A percentile compares a stretch with the other conserved stretches of the same genome.
Conservation (phyloP, 1,140 invertebrate genomes). For the Drosophila ironensis region DNA sequence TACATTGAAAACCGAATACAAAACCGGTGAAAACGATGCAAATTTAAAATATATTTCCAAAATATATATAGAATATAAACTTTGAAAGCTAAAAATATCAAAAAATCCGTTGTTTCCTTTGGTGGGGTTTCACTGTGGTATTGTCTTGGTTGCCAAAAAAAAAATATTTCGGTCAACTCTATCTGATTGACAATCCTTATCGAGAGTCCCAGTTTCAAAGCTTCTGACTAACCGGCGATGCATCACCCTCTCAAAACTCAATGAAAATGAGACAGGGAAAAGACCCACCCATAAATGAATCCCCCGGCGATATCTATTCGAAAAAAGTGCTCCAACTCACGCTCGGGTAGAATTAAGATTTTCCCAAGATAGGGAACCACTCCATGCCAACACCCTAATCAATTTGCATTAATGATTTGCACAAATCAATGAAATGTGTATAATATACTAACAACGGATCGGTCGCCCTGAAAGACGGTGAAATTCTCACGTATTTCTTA, state of each 20-base stretch:
- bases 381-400: slow-evolving; percentile 21
- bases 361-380: slow-evolving; percentile 3
- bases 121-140: not conserved
- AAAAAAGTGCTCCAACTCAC: not conserved
- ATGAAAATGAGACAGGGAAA: not conserved
- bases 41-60: slow-evolving; percentile 58
- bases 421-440: slow-evolving; percentile 4
- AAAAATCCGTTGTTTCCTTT: not conserved
- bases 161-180: no score
- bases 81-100: slow-evolving; percentile 62
- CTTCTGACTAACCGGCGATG: not conserved
- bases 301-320: not conserved
- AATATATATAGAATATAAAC: slow-evolving; percentile 71
- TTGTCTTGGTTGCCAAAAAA: not conserved
- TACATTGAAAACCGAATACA: slow-evolving; percentile 1
- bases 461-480: slow-evolving; percentile 12
- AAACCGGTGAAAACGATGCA: slow-evolving; percentile 44
- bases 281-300: not conserved
- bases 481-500: slow-evolving; percentile 67
- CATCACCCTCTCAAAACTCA: slow-evolving; percentile 1
- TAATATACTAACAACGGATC: no score
- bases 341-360: slow-evolving; percentile 5
- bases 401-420: slow-evolving; percentile 34
- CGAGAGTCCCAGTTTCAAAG: not conserved
- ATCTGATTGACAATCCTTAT: slow-evolving; percentile 1